Conservation (phyloP, 2,113 vertebrate species). For the Tenrec ecaudatus region DNA sequence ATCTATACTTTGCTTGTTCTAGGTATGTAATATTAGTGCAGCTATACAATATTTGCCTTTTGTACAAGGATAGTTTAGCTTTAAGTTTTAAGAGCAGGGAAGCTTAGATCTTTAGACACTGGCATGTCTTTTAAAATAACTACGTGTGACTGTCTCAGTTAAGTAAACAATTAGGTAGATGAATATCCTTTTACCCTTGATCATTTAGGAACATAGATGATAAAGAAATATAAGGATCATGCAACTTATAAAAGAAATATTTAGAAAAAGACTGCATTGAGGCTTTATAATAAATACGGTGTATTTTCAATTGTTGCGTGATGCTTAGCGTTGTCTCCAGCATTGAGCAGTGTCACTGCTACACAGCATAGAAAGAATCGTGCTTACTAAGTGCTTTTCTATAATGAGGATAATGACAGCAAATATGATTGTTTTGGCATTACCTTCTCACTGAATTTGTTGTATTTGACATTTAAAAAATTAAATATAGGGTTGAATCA, state of each 20-base stretch:
- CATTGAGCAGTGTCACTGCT: background rate
- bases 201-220: slow-evolving; percentile 1
- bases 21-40: background rate
- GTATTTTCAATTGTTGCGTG: background rate
- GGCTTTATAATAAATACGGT: background rate
- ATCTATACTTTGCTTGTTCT: background rate
- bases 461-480: slow-evolving; percentile 44
- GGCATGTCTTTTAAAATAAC: background rate
- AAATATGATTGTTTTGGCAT: slow-evolving; percentile 13
- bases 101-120: background rate
- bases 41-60: background rate
- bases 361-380: background rate
- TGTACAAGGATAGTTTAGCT: slow-evolving; percentile 10
- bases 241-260: background rate
- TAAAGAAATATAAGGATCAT: background rate
- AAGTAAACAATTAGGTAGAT: background rate
- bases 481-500: slow-evolving; percentile 27
- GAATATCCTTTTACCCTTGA: background rate
- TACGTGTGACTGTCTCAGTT: background rate
- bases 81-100: slow-evolving; percentile 2
- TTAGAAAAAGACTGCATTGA: background rate
- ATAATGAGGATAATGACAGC: background rate
- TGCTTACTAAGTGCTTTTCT: background rate
- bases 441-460: slow-evolving; percentile 5
- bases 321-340: background rate